phyloP scores from a whole-genome alignment of 2,797 vertebrate species.

The Coracias cyanogaster region DNA sequence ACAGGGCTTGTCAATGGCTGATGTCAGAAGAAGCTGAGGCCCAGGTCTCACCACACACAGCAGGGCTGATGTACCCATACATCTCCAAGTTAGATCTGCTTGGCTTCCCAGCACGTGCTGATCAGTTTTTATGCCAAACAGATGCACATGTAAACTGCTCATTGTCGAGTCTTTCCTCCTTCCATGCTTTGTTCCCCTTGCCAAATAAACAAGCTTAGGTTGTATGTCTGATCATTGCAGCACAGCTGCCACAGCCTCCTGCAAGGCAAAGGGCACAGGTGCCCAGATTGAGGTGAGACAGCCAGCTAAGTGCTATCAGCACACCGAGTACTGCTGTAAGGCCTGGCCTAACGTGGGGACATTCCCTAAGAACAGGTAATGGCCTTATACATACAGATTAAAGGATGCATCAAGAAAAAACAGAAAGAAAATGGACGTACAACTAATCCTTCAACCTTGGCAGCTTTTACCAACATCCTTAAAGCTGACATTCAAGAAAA shows the following conservation, averaged over 20 bases:
- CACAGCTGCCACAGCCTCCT: not conserved
- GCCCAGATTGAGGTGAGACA: not conserved
- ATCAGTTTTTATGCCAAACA: not conserved
- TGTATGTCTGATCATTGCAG: not conserved
- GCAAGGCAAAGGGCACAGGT: not conserved
- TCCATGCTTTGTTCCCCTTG: not conserved
- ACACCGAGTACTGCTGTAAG: not conserved
- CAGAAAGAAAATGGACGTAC: not conserved
- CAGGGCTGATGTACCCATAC: rapidly evolving
- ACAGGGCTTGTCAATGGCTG: not conserved
- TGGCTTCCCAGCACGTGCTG: not conserved
- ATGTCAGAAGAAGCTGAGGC: not conserved
- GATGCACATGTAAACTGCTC: not conserved
- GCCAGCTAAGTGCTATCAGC: not conserved
- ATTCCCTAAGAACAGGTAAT: not conserved
- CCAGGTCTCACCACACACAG: not conserved
- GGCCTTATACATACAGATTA: not conserved
- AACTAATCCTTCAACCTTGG: not conserved
- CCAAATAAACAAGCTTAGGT: not conserved
- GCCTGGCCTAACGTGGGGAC: rapidly evolving
- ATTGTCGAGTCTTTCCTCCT: not conserved
- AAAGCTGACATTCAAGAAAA: not conserved
- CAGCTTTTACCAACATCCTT: not conserved
- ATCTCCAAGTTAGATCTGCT: not conserved
- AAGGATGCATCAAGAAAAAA: not conserved